Evolutionary conservation across 2,888 invertebrate species (phyloP).

Genomic region (Chymomyza amoena): DNA sequence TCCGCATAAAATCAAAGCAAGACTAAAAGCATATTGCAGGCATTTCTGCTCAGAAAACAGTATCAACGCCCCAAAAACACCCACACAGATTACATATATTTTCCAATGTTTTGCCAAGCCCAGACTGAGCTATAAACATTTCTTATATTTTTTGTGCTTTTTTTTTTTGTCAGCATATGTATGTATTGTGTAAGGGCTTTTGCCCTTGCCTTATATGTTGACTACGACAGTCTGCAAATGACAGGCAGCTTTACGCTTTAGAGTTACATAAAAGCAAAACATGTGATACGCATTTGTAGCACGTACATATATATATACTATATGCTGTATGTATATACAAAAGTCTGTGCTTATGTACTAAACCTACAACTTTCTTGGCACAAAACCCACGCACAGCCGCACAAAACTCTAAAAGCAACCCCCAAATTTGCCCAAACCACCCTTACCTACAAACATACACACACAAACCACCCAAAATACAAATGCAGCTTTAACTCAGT

Average conservation of each 20-base stretch:
- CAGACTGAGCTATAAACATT: neutral
- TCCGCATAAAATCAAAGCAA: constrained; percentile 1
- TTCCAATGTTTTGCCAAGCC: neutral
- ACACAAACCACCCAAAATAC: neutral
- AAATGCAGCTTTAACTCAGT: neutral
- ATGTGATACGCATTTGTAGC: constrained; percentile 51
- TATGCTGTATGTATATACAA: constrained; percentile 20
- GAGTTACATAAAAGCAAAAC: constrained; percentile 65
- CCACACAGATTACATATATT: constrained; percentile 8
- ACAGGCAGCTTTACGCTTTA: constrained; percentile 56
- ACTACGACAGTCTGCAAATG: constrained; percentile 55
- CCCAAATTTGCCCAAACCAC: constrained; percentile 47
- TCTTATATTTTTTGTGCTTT: neutral
- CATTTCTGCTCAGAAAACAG: constrained; percentile 23
- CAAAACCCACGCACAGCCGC: constrained; percentile 53
- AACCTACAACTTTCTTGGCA: constrained; percentile 52
- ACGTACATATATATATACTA: constrained; percentile 24
- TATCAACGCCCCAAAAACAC: constrained; percentile 63
- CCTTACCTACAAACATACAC: neutral
- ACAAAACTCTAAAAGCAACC: constrained; percentile 52
- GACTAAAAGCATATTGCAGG: constrained; percentile 47
- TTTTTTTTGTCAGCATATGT: neutral
- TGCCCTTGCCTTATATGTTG: constrained; percentile 5
- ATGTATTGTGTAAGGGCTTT: neutral
- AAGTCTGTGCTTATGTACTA: constrained; percentile 19